Percentiles rank a stretch among this genome's conserved stretches.
These are phyloP conservation scores for Antedon mediterranea DNA, from an alignment of 53 echinoderm and acorn worm species.

Conservation along the genomic window DNA sequence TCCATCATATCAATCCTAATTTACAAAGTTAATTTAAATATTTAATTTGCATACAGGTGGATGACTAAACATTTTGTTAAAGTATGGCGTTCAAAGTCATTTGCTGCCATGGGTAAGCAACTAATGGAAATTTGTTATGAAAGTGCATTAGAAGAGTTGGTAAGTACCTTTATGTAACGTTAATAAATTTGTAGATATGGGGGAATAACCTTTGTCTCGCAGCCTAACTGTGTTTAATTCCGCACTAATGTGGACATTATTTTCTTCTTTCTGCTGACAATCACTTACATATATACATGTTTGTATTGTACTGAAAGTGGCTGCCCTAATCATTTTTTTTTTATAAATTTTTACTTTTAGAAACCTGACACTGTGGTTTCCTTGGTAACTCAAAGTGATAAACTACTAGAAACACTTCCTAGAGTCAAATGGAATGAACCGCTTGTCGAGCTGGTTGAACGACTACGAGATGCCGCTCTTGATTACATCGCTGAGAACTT, in stretches of 20 bases:
- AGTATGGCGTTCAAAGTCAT: constrained; percentile 33
- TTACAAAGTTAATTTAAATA: not conserved
- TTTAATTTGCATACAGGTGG: constrained; percentile 23
- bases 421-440: constrained; percentile 41
- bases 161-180: constrained; percentile 4
- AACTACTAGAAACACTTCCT: constrained; percentile 35
- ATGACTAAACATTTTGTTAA: constrained; percentile 33
- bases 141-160: constrained; percentile 28
- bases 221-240: too few species aligned
- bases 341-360: constrained; percentile 4
- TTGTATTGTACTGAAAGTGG: too few species aligned
- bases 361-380: constrained; percentile 12
- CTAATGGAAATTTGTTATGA: constrained; percentile 32
- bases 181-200: too few species aligned
- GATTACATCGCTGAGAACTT: constrained; percentile 40
- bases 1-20: too few species aligned
- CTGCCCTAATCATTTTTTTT: not conserved
- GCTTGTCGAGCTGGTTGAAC: constrained; percentile 8
- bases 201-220: too few species aligned
- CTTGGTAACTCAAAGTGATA: constrained; percentile 34
- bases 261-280: too few species aligned
- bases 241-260: too few species aligned
- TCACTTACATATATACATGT: too few species aligned
- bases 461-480: constrained; percentile 26
- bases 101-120: constrained; percentile 27